Base-by-base conservation (phyloP, 2,888 invertebrate genomes). In the Girardia tigrina region DNA sequence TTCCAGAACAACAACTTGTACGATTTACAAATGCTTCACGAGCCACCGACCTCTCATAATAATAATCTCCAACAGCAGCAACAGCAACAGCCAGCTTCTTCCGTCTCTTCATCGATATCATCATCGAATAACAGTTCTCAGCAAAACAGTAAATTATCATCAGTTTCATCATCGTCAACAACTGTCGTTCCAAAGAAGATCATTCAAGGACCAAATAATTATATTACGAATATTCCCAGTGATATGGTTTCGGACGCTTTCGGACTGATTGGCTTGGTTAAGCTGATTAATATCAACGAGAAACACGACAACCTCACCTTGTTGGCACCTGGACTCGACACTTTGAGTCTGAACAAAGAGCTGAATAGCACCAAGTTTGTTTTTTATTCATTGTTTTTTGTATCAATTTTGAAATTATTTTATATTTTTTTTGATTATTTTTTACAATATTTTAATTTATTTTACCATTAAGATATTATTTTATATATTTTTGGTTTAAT, bases 191-290 rank as follows among this genome's bases (percentile, higher is more conserved):
- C 72, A 14, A 20, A 14, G 20, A 16, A 20, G 20, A 74, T 74
- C n/a, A 26, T 74, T 4, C 72, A 69, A 1, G 27, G 42, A 20
- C 74, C 26, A 8, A 70, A 74, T 26, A 75, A 73, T 29, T 42
- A 91, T 87, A 94, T 98, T 82, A 92, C 94, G 84, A 94, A 95
- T 87, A 97, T 99, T 87, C 98, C 98, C 78, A 89, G 90, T 80
- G 92, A 92, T 83, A 98, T 99, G 97, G 92, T 99, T 79, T 91
- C 91, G 81, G 98, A 99, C 87, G 98, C 98, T 87, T 98, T 94
- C 85, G 98, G 98, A 81, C 97, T 99, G 88, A 94, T 97, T 79
- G 98, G 98, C 72, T 88, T 99, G 80, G 87, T 99, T 85, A 94
- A 97, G 80, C 97, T 97, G 86, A 94, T 99, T 81, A 88, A 95